Evolutionary conservation across 2,888 invertebrate genomes (phyloP), one percentile per base, ranked within the genome.

Genomic region (Graphium colonna): DNA sequence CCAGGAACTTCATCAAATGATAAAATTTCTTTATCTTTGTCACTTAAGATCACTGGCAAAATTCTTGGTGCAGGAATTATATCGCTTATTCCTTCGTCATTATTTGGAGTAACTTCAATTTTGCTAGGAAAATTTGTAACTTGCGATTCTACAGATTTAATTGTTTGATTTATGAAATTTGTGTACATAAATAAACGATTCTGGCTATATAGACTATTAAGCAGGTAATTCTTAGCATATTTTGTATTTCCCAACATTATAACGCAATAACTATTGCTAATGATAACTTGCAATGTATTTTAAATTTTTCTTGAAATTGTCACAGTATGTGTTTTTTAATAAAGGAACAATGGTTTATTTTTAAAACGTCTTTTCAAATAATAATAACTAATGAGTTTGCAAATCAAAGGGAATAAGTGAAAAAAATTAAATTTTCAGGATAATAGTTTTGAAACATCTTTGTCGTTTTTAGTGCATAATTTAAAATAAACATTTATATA

Each of bases 1-100:
- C 93, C 93, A 0, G 94, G 94, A 15, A 94, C 90, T 0, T 92
- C 92, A 57, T 93, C 92, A 67, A 93, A 93, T 0, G 92, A 73
- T 42, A 89, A 70, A 51, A 82, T 71, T 9, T 79, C 64, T 3
- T 74, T 66, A 18, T 85, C 83, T 52, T 80, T 85, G 1, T 36
- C 12, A 54, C 69, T 74, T 47, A 70, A 63, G n/a, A 79, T 52
- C 40, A 82, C 59, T 21, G 86, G 82, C 51, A 82, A 68, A 15
- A 74, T 73, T 52, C 76, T 68, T 2, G 75, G 52, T 2, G 77
- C 49, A 7, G 82, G 68, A 55, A 71, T 80, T 59, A 82, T 68
- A 58, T 82, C 79, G 40, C 63, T 63, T 3, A 65, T 55, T 43
- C 60, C 57, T 52, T 59, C 60, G 39, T 61, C 62, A 13, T 46